A percentile compares a stretch with the other conserved stretches of the same genome.
Evolutionary conservation across 2,888 invertebrate species (phyloP).

Genomic region (Andricus curvator): DNA sequence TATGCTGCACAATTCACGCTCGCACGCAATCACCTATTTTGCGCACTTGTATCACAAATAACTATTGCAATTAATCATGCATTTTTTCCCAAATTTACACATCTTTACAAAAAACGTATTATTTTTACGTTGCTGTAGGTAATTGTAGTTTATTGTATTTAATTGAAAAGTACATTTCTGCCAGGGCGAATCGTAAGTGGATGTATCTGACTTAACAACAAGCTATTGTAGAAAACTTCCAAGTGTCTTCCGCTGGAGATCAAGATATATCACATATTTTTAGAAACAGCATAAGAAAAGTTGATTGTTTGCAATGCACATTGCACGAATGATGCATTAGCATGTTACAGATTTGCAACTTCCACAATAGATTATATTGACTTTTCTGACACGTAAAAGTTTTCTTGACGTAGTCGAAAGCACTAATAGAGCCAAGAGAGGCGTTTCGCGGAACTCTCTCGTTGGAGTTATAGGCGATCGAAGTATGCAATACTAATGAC

Average conservation of each 20-base stretch:
- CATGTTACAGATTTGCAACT: neutral
- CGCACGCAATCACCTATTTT: too few relatives aligned
- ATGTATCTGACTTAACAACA: neutral
- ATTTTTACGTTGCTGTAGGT: too few relatives aligned
- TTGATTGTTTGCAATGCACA: constrained; percentile 6
- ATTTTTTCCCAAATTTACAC: too few relatives aligned
- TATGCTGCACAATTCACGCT: too few relatives aligned
- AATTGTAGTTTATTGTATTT: too few relatives aligned
- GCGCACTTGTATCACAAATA: too few relatives aligned
- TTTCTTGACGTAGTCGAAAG: constrained; percentile 1
- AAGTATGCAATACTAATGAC: constrained; percentile 12
- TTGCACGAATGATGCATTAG: neutral
- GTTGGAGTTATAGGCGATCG: neutral
- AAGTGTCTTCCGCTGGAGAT: neutral
- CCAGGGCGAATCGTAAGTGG: too few relatives aligned
- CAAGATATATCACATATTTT: neutral
- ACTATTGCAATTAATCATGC: too few relatives aligned
- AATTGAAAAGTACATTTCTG: too few relatives aligned
- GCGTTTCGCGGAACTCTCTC: neutral
- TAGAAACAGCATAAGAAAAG: neutral
- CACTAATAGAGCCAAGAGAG: neutral
- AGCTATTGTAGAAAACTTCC: neutral
- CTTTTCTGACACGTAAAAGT: constrained; percentile 15
- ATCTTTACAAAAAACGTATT: too few relatives aligned
- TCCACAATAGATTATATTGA: constrained; percentile 27